Evolutionary conservation across 1,140 invertebrate species (phyloP), one percentile per base, ranked within the genome.

Genomic region (Luehdorfia chinensis): DNA sequence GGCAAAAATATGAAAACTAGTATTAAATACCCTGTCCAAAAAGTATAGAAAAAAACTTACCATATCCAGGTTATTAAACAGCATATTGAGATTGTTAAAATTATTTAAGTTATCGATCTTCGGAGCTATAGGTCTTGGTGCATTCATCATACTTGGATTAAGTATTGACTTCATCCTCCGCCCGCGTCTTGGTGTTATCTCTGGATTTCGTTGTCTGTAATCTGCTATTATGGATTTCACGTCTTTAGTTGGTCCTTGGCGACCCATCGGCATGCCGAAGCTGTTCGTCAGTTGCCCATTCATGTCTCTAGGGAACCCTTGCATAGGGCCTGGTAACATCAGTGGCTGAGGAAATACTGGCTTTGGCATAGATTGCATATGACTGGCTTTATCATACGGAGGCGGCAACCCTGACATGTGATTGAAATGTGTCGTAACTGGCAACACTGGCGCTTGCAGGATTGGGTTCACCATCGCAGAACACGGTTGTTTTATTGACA

Each of bases 141-240:
- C 63, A 37, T 75, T 77, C 63, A 80, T 77, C 57, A 83, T 86
- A 36, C 77, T 80, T 0, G 86, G 84, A 44, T 85, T 83, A 7
- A 85, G 49, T 15, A 87, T 74, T 4, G 87, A 84, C 59, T 90
- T 88, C 74, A 91, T 88, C 23, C 91, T 64, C 23, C 90, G 79
- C 2, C 91, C 90, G 70, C 92, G 87, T 54, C 92, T 70, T 0
- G 92, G 92, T 0, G 92, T 91, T 4, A 89, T 84, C 55, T 93
- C 92, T 0, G 93, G 93, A 76, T 94, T 92, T 51, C 91, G 87
- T 32, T 93, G 91, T 50, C 93, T 89, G 66, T 95, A 94, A 75
- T 95, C 93, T 1, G 93, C 94, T 64, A 96, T 95, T 39, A 96
- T 93, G 2, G 94, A 93, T 66, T 93, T 90, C 6, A 95, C 94